Conservation (phyloP, 1,140 invertebrate genomes). For the Sinella curviseta region DNA sequence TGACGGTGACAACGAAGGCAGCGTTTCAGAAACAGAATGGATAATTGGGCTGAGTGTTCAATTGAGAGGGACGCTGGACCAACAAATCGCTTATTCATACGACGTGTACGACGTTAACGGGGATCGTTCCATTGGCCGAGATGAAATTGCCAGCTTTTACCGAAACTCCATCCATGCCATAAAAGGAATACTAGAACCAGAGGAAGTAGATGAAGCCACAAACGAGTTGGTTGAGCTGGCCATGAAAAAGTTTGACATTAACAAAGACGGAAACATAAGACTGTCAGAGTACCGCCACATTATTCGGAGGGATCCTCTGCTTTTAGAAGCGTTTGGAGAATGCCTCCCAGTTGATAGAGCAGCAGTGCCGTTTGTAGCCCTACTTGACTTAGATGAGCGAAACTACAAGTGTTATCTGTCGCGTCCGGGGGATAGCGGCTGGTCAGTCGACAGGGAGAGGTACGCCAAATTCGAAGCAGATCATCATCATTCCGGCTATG, state of each 20-base stretch:
- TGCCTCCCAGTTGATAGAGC: constrained; percentile 72
- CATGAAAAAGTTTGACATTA: constrained; percentile 73
- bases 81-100: constrained; percentile 5
- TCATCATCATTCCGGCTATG: no score
- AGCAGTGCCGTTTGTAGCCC: constrained; percentile 60
- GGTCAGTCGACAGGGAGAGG: neutral
- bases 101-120: constrained; percentile 10
- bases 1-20: constrained; percentile 71
- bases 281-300: constrained; percentile 68
- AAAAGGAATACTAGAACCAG: constrained; percentile 57
- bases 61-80: neutral
- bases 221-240: constrained; percentile 79
- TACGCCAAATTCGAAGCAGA: neutral
- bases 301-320: constrained; percentile 65
- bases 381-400: neutral
- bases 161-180: neutral
- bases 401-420: neutral
- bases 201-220: constrained; percentile 86
- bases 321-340: constrained; percentile 75
- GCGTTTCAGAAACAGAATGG: constrained; percentile 20
- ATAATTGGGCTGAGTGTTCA: constrained; percentile 9
- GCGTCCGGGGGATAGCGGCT: neutral
- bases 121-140: neutral
- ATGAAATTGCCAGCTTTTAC: neutral
- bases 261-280: constrained; percentile 75